These are phyloP conservation scores for Perizoma affinitatum DNA, from an alignment of 2,888 invertebrate species.

Conservation along the genomic window DNA sequence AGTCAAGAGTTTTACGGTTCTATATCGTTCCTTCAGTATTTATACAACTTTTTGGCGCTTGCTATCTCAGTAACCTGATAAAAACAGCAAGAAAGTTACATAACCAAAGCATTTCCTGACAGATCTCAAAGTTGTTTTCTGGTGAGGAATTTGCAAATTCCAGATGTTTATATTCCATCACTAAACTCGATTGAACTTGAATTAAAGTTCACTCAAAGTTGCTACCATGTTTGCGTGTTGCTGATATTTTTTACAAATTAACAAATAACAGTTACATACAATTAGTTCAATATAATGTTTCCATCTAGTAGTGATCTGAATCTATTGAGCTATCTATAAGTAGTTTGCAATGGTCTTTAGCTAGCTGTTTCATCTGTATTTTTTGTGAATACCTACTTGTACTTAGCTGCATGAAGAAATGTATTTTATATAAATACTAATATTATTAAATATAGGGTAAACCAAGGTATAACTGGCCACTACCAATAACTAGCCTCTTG, in stretches of 20 bases:
- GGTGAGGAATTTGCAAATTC: conserved; percentile 13
- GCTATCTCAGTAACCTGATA: not conserved
- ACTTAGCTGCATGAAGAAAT: too few species aligned
- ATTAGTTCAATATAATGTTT: too few species aligned
- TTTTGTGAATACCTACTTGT: too few species aligned
- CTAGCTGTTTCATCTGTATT: too few species aligned
- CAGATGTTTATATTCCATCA: conserved; percentile 23
- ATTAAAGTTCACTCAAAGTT: conserved; percentile 2
- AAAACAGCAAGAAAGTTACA: conserved; percentile 53
- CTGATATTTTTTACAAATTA: not conserved
- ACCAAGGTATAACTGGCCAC: too few species aligned
- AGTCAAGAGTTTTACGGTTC: not conserved
- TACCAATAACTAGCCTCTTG: too few species aligned
- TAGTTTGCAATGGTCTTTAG: too few species aligned
- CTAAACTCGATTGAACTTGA: conserved; percentile 8
- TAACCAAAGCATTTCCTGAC: conserved; percentile 65
- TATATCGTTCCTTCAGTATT: not conserved
- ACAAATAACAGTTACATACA: not conserved
- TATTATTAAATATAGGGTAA: not conserved
- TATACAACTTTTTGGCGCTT: not conserved
- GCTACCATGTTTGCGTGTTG: conserved; percentile 3
- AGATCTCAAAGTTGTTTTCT: conserved; percentile 42
- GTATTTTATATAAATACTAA: too few species aligned
- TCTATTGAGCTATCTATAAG: too few species aligned
- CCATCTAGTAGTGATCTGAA: too few species aligned